phyloP scores from a whole-genome alignment of 2,113 vertebrate genomes.

The Lethenteron camtschaticum region DNA sequence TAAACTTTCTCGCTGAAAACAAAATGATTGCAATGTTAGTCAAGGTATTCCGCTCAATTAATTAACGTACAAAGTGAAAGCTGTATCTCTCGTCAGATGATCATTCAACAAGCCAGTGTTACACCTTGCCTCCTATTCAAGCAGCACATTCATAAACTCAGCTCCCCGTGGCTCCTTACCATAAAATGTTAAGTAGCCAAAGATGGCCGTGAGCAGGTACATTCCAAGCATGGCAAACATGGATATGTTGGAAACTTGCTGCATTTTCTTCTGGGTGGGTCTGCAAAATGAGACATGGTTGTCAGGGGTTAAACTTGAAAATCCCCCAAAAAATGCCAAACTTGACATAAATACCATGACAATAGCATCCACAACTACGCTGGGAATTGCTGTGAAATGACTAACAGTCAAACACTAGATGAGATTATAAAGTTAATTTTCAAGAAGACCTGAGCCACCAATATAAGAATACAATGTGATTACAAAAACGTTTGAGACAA shows the following conservation, averaged over 20 bases:
- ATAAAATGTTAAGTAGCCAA: slow-evolving; percentile 89
- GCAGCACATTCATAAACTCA: background rate
- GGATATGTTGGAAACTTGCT: slow-evolving; percentile 77
- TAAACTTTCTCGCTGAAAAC: background rate
- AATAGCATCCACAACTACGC: too few species aligned
- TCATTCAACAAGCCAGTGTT: background rate
- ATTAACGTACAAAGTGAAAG: slow-evolving; percentile 11
- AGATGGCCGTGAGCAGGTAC: slow-evolving; percentile 86
- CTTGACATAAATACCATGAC: too few species aligned
- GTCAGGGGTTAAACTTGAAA: too few species aligned
- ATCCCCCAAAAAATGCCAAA: too few species aligned
- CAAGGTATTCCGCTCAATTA: slow-evolving; percentile 11
- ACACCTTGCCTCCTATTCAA: background rate
- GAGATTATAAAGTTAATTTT: too few species aligned
- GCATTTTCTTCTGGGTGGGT: slow-evolving; percentile 71
- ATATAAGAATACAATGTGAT: too few species aligned
- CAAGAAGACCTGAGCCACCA: too few species aligned
- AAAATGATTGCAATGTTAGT: background rate
- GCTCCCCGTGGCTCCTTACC: slow-evolving; percentile 25
- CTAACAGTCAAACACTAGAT: too few species aligned
- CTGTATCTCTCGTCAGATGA: background rate
- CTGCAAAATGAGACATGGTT: slow-evolving; percentile 20
- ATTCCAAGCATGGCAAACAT: slow-evolving; percentile 90
- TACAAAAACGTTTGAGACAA: too few species aligned
- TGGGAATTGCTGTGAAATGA: too few species aligned